These are phyloP conservation scores for Vireo griseus DNA, from an alignment of 2,797 vertebrate species.

Conservation along the genomic window DNA sequence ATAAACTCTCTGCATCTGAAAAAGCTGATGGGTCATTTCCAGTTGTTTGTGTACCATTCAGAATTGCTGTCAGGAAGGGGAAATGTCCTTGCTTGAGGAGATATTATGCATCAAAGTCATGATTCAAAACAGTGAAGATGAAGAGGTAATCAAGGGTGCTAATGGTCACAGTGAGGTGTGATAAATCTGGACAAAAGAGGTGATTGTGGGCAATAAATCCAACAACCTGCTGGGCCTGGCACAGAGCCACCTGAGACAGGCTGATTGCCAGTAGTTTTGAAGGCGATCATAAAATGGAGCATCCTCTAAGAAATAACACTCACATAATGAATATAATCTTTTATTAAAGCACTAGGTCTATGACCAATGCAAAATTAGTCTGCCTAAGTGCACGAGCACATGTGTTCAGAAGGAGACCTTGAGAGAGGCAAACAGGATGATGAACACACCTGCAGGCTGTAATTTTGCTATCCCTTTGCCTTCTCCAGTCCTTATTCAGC, in stretches of 20 bases:
- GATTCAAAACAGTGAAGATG: neutral
- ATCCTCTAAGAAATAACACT: neutral
- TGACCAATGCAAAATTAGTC: constrained; percentile 10
- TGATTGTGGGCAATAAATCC: neutral
- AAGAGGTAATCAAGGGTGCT: constrained; percentile 25
- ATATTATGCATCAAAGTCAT: neutral
- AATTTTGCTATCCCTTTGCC: neutral
- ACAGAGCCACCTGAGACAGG: neutral
- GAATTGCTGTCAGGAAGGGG: neutral
- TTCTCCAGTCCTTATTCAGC: neutral
- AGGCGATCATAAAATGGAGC: constrained; percentile 16
- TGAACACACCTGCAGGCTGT: neutral
- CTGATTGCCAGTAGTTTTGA: neutral
- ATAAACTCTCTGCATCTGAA: neutral
- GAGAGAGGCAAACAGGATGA: neutral
- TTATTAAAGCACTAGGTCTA: neutral
- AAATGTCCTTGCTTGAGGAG: neutral
- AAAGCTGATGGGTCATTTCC: neutral
- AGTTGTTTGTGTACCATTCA: neutral
- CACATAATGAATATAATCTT: neutral
- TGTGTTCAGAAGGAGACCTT: neutral
- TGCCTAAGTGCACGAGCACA: neutral
- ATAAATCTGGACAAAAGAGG: constrained; percentile 8
- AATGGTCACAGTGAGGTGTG: neutral
- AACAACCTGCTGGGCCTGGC: neutral